A percentile compares a stretch with the other conserved stretches of the same genome.
Evolutionary conservation across 2,113 vertebrate species (phyloP).

Genomic region (Nycticebus coucang): DNA sequence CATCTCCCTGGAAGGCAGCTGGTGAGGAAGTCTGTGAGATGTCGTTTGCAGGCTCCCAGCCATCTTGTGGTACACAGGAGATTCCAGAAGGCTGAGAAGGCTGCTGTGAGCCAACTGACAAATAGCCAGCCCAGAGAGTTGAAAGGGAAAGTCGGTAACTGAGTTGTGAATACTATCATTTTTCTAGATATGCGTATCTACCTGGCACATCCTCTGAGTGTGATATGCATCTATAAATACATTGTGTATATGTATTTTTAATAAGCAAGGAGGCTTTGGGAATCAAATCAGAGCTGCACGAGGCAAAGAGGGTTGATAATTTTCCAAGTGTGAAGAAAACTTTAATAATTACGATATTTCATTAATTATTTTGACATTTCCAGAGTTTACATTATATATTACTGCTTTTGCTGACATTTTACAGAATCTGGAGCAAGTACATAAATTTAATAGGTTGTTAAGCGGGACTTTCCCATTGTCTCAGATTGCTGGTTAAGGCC

Average conservation of each 20-base stretch:
- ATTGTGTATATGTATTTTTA: constrained; percentile 55
- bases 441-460: constrained; percentile 41
- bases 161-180: constrained; percentile 52
- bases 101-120: constrained; percentile 38
- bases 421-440: background rate
- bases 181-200: constrained; percentile 2
- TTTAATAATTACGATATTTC: constrained; percentile 69
- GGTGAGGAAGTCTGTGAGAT: constrained; percentile 54
- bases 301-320: constrained; percentile 56
- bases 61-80: constrained; percentile 43
- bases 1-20: constrained; percentile 46
- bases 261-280: constrained; percentile 39
- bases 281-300: constrained; percentile 43
- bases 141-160: constrained; percentile 44
- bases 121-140: background rate
- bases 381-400: constrained; percentile 54
- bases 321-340: constrained; percentile 66
- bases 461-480: constrained; percentile 54
- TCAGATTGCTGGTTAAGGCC: constrained; percentile 39
- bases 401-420: constrained; percentile 67
- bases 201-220: constrained; percentile 32
- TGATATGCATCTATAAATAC: constrained; percentile 58
- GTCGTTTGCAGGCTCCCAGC: constrained; percentile 35
- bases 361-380: constrained; percentile 71
- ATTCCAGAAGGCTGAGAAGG: constrained; percentile 61